Evolutionary conservation across 2,113 vertebrate genomes (phyloP).

Genomic region (Anser cygnoides): DNA sequence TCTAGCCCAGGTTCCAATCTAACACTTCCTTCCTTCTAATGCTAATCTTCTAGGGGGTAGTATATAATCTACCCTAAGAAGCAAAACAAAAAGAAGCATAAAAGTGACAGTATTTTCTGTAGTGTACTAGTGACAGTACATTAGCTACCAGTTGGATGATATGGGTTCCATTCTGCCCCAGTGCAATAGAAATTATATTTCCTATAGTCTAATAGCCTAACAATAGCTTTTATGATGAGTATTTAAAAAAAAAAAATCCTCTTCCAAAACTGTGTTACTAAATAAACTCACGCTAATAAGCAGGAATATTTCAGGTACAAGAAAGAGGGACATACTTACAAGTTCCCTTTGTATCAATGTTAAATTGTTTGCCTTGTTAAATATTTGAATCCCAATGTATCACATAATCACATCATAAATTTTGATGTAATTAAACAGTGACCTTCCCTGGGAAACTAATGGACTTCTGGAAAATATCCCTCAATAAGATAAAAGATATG

Average conservation of each 20-base stretch:
- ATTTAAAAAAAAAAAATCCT: not conserved
- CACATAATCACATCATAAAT: not conserved
- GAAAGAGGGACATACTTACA: not conserved
- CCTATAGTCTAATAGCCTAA: not conserved
- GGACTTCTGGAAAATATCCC: slow-evolving; percentile 48
- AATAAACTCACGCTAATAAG: not conserved
- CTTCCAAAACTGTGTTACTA: not conserved
- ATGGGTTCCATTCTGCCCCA: not conserved
- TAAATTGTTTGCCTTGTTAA: slow-evolving; percentile 3
- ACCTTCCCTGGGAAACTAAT: slow-evolving; percentile 27
- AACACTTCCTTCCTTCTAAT: not conserved
- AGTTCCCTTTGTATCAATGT: not conserved
- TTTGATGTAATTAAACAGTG: not conserved
- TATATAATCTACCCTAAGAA: not conserved
- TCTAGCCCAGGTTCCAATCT: not conserved
- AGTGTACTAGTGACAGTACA: not conserved
- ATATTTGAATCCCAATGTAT: not conserved
- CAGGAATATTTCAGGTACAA: not conserved
- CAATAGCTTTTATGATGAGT: not conserved
- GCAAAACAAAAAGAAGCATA: not conserved
- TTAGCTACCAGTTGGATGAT: not conserved
- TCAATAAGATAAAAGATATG: slow-evolving; percentile 5
- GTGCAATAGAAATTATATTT: not conserved
- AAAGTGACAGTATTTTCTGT: not conserved
- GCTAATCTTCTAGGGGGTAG: not conserved